Evolutionary conservation across 2,113 vertebrate genomes (phyloP).

Genomic region (Ivindomyrus marchei): DNA sequence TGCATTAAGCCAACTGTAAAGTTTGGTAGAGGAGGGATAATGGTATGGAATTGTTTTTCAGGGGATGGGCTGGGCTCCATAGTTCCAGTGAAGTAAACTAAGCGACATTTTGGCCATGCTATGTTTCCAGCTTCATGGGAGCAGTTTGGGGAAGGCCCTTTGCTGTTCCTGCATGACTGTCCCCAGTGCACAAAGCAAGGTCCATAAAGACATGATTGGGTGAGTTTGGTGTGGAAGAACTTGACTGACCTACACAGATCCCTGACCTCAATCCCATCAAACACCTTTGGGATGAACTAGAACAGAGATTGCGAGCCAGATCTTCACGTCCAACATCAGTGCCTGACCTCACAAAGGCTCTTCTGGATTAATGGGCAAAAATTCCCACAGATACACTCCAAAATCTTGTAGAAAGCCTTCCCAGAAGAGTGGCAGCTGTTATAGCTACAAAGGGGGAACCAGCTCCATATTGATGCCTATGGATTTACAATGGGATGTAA

Average conservation of each 20-base stretch:
- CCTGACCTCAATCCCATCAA: background rate
- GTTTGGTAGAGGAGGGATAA: background rate
- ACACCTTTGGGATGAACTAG: background rate
- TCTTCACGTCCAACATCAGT: background rate
- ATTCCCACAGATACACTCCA: background rate
- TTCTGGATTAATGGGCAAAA: background rate
- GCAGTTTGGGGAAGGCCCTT: background rate
- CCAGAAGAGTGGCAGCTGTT: background rate
- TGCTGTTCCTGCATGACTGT: background rate
- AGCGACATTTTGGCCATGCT: background rate
- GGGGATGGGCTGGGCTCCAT: background rate
- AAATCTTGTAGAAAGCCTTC: background rate
- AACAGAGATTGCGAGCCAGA: background rate
- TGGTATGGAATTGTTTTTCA: background rate
- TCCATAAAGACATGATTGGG: background rate
- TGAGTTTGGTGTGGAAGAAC: background rate
- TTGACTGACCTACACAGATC: background rate
- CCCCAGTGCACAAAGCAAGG: background rate
- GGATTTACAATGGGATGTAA: background rate
- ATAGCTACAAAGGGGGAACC: background rate
- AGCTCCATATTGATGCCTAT: background rate
- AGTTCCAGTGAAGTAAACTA: background rate
- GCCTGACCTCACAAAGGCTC: background rate
- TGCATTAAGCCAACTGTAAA: background rate
- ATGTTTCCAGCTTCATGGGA: background rate